Conservation (phyloP, 2,888 invertebrate species). For the Chirona hameri region DNA sequence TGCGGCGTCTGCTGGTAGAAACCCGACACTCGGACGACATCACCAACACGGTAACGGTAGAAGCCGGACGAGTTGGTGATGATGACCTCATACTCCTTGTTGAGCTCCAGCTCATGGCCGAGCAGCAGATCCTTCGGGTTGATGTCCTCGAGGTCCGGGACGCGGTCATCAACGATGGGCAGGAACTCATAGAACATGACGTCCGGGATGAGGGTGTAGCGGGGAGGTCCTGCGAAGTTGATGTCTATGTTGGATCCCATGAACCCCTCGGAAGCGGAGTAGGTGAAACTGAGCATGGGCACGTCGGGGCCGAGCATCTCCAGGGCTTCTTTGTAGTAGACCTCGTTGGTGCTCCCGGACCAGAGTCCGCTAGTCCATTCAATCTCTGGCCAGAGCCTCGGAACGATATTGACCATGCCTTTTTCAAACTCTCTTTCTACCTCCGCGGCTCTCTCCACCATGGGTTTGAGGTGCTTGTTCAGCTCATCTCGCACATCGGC, state of each 20-base stretch:
- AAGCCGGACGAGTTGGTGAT: conserved; percentile 45
- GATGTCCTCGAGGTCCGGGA: neutral
- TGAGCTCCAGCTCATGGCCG: conserved; percentile 41
- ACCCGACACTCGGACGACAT: conserved; percentile 44
- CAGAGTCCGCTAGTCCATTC: conserved; percentile 25
- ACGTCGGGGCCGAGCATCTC: conserved; percentile 39
- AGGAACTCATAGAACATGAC: too few species aligned
- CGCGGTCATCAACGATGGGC: conserved; percentile 41
- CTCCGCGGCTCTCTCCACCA: conserved; percentile 42
- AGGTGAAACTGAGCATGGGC: conserved; percentile 45
- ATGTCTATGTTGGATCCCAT: conserved; percentile 41
- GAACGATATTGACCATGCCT: too few species aligned
- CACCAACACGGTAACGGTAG: conserved; percentile 46
- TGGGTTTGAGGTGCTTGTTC: neutral
- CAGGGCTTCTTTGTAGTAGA: conserved; percentile 42
- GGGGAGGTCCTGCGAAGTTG: conserved; percentile 36
- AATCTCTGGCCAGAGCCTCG: neutral
- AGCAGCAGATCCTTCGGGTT: conserved; percentile 27
- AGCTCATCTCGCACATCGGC: too few species aligned
- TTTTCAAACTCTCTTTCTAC: conserved; percentile 42
- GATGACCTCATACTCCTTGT: conserved; percentile 45
- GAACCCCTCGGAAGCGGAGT: conserved; percentile 47
- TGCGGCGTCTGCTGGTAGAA: conserved; percentile 43
- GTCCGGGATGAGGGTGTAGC: conserved; percentile 41
- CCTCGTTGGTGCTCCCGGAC: too few species aligned